Base-by-base conservation (phyloP, 2,888 invertebrate genomes). In the Theretra japonica region DNA sequence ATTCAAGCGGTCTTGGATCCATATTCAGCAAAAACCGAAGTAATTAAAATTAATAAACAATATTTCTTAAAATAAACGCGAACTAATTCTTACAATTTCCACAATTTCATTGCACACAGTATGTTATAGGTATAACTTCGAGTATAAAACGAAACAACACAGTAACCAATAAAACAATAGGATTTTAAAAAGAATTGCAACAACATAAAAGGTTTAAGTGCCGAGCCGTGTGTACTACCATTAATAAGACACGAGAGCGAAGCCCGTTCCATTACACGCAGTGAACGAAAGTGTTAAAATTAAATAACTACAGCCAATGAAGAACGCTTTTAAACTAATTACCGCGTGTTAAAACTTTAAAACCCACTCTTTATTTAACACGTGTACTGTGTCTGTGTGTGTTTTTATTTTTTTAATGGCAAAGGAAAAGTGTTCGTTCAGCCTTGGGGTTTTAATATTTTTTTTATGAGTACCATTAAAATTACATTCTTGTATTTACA, bases 281-380 rank as follows among this genome's bases (percentile, higher is more conserved):
- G 41, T 50, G 56, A 71, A 57, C 41, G 62, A 79, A 73, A 75
- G 79, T 77, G 76, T 76, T 76, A 78, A 75, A 77, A 78, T 69
- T 71, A 75, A 77, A 75, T 76, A 73, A 76, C 75, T 75, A 76
- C 75, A 75, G 76, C 76, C 72, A 76, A 79, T 77, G 75, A 79
- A 81, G 80, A 79, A 82, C 80, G 79, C 78, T 85, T 81, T 80
- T 76, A 83, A 82, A 79, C 76, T 79, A 82, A 84, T 85, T 84
- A 84, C 76, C 80, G 57, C 60, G 30, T 41, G 70, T 70, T 70
- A 50, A 60, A n/a, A 62, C 21, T 41, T 62, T 48, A 65, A 65
- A 33, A 21, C 23, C 11, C 5, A 15, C 23, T 30, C 59, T 65
- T 65, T 23, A 65, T 53, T 53, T 53, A 53, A 53, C 53, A 48